Base-by-base conservation (phyloP, 2,797 vertebrate species). In the Xenopus petersii region DNA sequence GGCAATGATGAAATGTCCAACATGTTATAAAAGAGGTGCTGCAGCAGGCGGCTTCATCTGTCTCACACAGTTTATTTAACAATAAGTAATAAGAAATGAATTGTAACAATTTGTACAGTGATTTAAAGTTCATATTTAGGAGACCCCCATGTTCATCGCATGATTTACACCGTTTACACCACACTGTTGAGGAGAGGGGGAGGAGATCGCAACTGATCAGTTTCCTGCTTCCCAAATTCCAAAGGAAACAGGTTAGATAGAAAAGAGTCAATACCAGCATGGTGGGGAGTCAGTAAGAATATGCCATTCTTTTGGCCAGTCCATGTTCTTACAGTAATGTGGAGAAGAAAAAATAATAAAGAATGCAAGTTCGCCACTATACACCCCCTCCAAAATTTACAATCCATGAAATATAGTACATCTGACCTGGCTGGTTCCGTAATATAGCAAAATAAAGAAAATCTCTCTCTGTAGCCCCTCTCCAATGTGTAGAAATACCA, bases 51-150 rank as follows among this genome's bases (percentile, higher is more conserved):
- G 13, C 47, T 47, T 83, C 59, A 55, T 91, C 91, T 93, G 91
- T 92, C 90, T 91, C 92, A 93, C 92, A 91, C 91, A 91, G 92
- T 92, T 93, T 93, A 93, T 93, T 93, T 92, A 92, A 92, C 90
- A 92, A 93, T 92, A 91, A 88, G 90, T 90, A 92, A 92, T 92
- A 92, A 92, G 90, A 92, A 93, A 93, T 91, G 91, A 91, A 92
- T 92, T 91, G 89, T 91, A 93, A 92, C 90, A 92, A 90, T 92
- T 91, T 93, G 92, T 93, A 93, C 92, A 93, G 92, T 91, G 90
- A 93, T 92, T 87, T 85, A 91, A 93, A 92, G 91, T 90, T 91
- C 89, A 87, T 93, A 92, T 91, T 93, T 92, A 92, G 91, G 90
- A 93, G 91, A 70, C 36, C 74, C 21, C 92, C 91, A 90, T 91